These are phyloP conservation scores for Hoplostethus mediterraneus DNA, from an alignment of 2,797 vertebrate genomes.

Conservation along the genomic window DNA sequence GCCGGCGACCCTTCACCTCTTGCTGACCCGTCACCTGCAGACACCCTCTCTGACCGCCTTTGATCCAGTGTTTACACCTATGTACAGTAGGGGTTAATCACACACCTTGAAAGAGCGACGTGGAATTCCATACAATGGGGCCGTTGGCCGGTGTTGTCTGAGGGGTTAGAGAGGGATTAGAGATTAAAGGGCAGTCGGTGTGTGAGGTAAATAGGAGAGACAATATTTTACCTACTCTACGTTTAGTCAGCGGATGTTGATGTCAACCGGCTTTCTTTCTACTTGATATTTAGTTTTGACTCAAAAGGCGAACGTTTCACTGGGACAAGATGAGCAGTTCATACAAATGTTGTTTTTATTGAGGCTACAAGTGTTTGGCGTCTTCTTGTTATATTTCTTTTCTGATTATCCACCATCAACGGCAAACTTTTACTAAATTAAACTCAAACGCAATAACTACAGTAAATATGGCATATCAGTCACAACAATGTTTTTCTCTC, in stretches of 20 bases:
- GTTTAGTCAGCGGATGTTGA: constrained; percentile 75
- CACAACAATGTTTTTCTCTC: constrained; percentile 44
- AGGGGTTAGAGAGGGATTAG: constrained; percentile 81
- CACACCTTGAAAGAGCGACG: constrained; percentile 73
- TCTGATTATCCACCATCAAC: constrained; percentile 14
- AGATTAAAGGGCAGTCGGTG: constrained; percentile 80
- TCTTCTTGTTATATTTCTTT: neutral
- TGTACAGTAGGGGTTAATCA: constrained; percentile 86
- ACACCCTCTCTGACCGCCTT: constrained; percentile 69
- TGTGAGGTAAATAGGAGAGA: constrained; percentile 78
- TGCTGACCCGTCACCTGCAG: constrained; percentile 81
- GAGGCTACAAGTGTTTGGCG: too few relatives aligned
- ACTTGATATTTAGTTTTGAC: constrained; percentile 52
- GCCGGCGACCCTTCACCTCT: constrained; percentile 70
- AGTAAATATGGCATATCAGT: constrained; percentile 43
- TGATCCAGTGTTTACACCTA: constrained; percentile 78
- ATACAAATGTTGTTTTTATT: neutral
- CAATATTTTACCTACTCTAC: constrained; percentile 78
- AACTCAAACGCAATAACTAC: too few relatives aligned
- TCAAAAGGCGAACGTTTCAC: too few relatives aligned
- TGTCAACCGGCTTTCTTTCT: constrained; percentile 65
- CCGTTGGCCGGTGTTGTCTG: constrained; percentile 75
- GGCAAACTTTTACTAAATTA: constrained; percentile 10
- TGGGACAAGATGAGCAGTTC: too few relatives aligned
- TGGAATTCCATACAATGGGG: constrained; percentile 81